Evolutionary conservation across 2,888 invertebrate genomes (phyloP).

Genomic region (Phania funesta): DNA sequence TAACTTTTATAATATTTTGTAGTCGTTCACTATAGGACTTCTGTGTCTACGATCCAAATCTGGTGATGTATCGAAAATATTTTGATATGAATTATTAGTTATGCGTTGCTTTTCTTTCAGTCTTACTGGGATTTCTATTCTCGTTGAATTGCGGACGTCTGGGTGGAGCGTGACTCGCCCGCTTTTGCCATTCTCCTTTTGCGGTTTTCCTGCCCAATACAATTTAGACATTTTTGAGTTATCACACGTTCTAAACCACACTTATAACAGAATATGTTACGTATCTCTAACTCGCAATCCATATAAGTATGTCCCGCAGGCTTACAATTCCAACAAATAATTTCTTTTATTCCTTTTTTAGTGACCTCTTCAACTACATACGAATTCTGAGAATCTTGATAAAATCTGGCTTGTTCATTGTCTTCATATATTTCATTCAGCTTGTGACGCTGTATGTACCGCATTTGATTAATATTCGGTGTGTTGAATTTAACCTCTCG

Average conservation of each 20-base stretch:
- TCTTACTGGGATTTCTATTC: background rate
- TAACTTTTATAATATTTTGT: background rate
- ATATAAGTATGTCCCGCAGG: background rate
- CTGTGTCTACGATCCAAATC: background rate
- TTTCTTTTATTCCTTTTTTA: background rate
- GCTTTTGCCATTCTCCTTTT: background rate
- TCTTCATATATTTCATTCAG: background rate
- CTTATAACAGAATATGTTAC: background rate
- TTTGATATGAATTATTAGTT: background rate
- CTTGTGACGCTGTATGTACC: background rate
- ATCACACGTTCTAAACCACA: too few relatives aligned
- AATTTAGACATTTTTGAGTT: background rate
- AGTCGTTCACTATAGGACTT: background rate
- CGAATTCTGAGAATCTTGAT: background rate
- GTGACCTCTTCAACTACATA: background rate
- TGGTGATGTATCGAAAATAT: too few relatives aligned
- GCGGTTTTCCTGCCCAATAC: background rate
- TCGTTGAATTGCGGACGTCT: background rate
- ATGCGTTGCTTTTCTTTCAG: background rate
- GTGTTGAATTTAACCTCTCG: background rate
- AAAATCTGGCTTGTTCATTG: background rate
- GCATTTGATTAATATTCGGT: background rate
- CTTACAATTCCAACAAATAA: background rate
- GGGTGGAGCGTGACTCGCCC: background rate
- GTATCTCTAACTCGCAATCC: background rate